These are phyloP conservation scores for Tuberolachnus salignus DNA, from an alignment of 2,888 invertebrate species.

Conservation along the genomic window DNA sequence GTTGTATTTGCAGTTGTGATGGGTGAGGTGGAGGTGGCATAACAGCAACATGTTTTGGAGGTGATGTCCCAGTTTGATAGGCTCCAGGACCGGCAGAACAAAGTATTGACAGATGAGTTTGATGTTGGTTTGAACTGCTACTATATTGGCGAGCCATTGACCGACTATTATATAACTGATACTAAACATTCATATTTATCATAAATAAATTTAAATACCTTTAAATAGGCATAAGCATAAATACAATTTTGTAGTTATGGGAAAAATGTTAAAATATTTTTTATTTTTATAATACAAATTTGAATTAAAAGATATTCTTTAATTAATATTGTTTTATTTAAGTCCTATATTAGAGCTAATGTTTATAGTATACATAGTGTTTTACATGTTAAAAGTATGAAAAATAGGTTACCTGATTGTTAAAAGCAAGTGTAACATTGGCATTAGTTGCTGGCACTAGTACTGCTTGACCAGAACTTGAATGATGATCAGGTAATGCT, in stretches of 20 bases:
- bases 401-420: slow-evolving; percentile 66
- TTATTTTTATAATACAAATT: not conserved
- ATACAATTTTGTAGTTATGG: not conserved
- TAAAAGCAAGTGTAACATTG: slow-evolving; percentile 91
- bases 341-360: no score
- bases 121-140: slow-evolving; percentile 74
- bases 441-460: slow-evolving; percentile 79
- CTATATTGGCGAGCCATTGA: slow-evolving; percentile 74
- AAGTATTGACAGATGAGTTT: slow-evolving; percentile 79
- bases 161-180: slow-evolving; percentile 80
- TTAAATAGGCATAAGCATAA: not conserved
- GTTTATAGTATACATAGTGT: no score
- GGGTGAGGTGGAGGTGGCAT: slow-evolving; percentile 70
- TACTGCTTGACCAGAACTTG: slow-evolving; percentile 64
- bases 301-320: not conserved
- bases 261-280: not conserved
- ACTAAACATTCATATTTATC: slow-evolving; percentile 65
- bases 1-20: slow-evolving; percentile 74
- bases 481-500: slow-evolving; percentile 66
- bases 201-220: not conserved
- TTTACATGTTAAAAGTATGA: no score
- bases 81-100: slow-evolving; percentile 74
- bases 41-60: slow-evolving; percentile 74
- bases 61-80: slow-evolving; percentile 79
- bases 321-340: no score